Conservation (phyloP, 1,140 invertebrate genomes). For the Cydia splendana region DNA sequence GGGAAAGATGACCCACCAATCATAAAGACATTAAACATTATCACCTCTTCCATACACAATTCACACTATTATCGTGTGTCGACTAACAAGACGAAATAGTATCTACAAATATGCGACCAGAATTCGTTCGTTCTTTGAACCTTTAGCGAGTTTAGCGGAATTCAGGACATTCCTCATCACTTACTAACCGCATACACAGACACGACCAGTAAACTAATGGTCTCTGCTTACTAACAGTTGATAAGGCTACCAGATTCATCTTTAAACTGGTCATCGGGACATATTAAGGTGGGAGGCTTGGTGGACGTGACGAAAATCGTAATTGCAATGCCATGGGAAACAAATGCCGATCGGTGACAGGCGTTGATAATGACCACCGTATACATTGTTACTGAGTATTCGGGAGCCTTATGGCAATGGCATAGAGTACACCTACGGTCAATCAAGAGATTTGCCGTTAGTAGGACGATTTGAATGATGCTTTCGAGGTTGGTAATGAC, state of each 20-base stretch:
- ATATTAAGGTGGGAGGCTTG: neutral
- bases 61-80: slow-evolving; percentile 10
- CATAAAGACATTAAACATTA: neutral
- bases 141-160: neutral
- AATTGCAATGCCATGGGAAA: slow-evolving; percentile 11
- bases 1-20: neutral
- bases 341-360: slow-evolving; percentile 18
- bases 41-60: neutral
- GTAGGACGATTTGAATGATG: neutral
- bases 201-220: neutral
- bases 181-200: neutral
- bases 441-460: no score
- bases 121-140: neutral
- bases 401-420: no score
- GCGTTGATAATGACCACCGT: neutral
- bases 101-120: neutral
- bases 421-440: no score
- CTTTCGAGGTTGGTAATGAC: neutral
- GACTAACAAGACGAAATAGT: neutral
- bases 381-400: no score
- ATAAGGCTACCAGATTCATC: slow-evolving; percentile 13
- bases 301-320: slow-evolving; percentile 16
- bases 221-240: slow-evolving; percentile 39
- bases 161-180: neutral
- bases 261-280: neutral